Evolutionary conservation across 2,113 vertebrate genomes (phyloP).

Genomic region (Physeter macrocephalus): DNA sequence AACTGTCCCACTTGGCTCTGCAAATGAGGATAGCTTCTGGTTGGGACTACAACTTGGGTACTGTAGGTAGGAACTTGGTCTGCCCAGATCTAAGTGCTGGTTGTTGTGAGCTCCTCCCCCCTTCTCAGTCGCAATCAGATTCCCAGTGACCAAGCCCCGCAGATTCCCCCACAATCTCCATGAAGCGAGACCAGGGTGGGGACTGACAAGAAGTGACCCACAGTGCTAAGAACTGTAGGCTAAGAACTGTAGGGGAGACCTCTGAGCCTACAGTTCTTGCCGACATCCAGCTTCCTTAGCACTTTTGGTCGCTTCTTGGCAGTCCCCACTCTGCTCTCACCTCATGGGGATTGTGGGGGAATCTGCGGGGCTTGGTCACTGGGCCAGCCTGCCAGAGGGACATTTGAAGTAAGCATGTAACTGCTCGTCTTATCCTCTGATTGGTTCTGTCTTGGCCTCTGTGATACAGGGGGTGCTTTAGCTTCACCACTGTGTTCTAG

Average conservation of each 20-base stretch:
- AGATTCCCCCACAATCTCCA: not conserved
- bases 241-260: not conserved
- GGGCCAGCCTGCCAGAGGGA: not conserved
- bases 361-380: not conserved
- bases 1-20: not conserved
- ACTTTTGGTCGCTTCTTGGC: not conserved
- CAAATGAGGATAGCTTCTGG: not conserved
- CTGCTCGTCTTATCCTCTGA: not conserved
- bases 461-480: not conserved
- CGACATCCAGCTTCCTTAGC: not conserved
- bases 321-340: not conserved
- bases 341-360: not conserved
- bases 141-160: not conserved
- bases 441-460: not conserved
- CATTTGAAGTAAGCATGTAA: not conserved
- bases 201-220: not conserved
- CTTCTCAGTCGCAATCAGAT: not conserved
- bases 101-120: not conserved
- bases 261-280: not conserved
- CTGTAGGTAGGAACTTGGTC: not conserved
- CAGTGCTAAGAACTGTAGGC: not conserved
- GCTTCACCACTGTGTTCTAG: not conserved
- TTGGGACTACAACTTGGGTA: not conserved
- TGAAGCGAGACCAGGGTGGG: not conserved
- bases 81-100: not conserved